Conservation (phyloP, 2,888 invertebrate species). For the Graphium colonna region DNA sequence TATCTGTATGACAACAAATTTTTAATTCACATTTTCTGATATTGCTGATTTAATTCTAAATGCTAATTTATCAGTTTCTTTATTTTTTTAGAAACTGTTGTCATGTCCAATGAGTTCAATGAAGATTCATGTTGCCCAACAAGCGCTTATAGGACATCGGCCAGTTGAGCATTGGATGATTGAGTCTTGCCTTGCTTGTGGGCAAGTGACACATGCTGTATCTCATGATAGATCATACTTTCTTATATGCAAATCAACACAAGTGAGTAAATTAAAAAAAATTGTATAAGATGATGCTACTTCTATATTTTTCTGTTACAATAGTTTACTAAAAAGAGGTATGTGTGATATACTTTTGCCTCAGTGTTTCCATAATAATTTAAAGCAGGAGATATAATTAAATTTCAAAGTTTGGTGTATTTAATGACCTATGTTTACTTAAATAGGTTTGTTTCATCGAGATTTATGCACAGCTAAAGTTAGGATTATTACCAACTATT, state of each 20-base stretch:
- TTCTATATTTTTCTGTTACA: neutral
- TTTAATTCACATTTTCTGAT: neutral
- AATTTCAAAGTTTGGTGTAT: too few relatives aligned
- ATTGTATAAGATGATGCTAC: neutral
- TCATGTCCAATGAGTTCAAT: conserved; percentile 69
- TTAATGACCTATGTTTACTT: too few relatives aligned
- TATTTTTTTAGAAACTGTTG: conserved; percentile 68
- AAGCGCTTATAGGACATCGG: conserved; percentile 77
- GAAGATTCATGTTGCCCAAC: conserved; percentile 78
- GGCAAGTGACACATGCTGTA: conserved; percentile 81
- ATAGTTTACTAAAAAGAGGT: too few relatives aligned
- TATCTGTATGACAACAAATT: too few relatives aligned
- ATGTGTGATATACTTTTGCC: neutral
- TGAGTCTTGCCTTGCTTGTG: conserved; percentile 83
- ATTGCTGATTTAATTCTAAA: too few relatives aligned
- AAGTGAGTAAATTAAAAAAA: conserved; percentile 79
- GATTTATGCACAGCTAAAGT: too few relatives aligned
- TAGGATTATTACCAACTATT: too few relatives aligned
- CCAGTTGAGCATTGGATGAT: conserved; percentile 81
- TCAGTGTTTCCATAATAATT: too few relatives aligned
- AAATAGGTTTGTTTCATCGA: too few relatives aligned
- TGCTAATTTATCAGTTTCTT: conserved; percentile 7
- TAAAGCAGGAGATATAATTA: too few relatives aligned
- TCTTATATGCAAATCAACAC: conserved; percentile 76
- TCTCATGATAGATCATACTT: conserved; percentile 76